Evolutionary conservation across 35 echinoderm and acorn worm genomes (phyloP), one percentile per base, ranked within the genome.

Genomic region (Apostichopus californicus): DNA sequence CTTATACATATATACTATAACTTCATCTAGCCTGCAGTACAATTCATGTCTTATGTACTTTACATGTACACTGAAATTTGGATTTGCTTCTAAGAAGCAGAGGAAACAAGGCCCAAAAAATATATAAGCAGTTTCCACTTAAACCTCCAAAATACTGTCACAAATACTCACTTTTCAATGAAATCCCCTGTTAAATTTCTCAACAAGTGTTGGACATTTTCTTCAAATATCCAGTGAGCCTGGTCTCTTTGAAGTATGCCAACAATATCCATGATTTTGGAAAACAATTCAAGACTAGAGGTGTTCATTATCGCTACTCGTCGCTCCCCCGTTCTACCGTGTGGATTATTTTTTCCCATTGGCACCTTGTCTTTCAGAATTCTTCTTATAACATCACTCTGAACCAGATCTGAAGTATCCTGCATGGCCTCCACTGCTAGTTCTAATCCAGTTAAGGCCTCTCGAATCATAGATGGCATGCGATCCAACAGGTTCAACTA

Each of bases 191-290:
- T 15, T 52, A 83, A 54, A 55, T 83, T 83, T 83, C 12, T 83
- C 80, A 83, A 55, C 80, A 83, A 7, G 7, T 13, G 11, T 14
- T 34, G 46, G 17, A 83, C 8, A 14, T 83, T 83, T 34, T 83
- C 80, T n/a, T 83, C 80, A 83, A 83, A 83, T 17, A 83, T 83
- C 80, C 80, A 83, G 52, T 83, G 80, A 18, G 34, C 46, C 1
- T 46, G 80, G n/a, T 83, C 80, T 55, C 12, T 46, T 54, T 83
- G 80, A 17, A 83, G 80, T 34, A 83, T n/a, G 18, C 80, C 80
- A 0, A 83, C 18, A 15, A 83, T 83, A 83, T 83, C 80, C 80
- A 83, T 56, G 0, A 83, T 55, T 13, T 18, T 83, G 4, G 80
- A 54, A 54, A 56, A 83, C 25, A 83, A n/a, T 12, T n/a, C 34